phyloP scores from a whole-genome alignment of 2,888 invertebrate genomes.

The Chrysopilus asiliformis region DNA sequence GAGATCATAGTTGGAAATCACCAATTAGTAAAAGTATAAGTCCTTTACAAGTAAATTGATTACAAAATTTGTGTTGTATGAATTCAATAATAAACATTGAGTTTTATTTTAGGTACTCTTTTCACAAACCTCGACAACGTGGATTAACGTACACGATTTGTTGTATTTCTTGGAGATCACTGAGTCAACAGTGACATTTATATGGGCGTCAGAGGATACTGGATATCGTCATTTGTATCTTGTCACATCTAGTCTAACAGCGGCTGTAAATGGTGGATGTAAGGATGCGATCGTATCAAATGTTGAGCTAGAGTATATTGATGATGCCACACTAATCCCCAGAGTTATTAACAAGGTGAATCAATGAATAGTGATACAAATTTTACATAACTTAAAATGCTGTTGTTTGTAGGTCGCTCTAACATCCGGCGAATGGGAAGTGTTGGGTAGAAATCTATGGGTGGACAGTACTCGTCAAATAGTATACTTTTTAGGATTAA shows the following conservation, averaged over 20 bases:
- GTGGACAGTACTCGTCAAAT: slow-evolving; percentile 65
- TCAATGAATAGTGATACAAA: too few species aligned
- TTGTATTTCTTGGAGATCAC: slow-evolving; percentile 58
- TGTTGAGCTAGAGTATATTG: slow-evolving; percentile 21
- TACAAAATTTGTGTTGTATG: neutral
- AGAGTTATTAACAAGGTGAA: slow-evolving; percentile 49
- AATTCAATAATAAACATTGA: neutral
- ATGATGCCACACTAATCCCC: slow-evolving; percentile 37
- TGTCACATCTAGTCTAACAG: slow-evolving; percentile 48
- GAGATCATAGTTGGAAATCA: slow-evolving; percentile 35
- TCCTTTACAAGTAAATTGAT: slow-evolving; percentile 26
- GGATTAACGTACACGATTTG: slow-evolving; percentile 90
- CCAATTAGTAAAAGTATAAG: slow-evolving; percentile 29
- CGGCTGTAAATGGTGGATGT: slow-evolving; percentile 42
- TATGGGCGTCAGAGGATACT: slow-evolving; percentile 89
- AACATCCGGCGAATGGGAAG: slow-evolving; percentile 90
- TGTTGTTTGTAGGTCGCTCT: slow-evolving; percentile 45
- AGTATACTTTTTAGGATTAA: slow-evolving; percentile 82
- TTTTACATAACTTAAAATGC: too few species aligned
- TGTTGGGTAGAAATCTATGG: slow-evolving; percentile 74
- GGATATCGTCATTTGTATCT: slow-evolving; percentile 82
- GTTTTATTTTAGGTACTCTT: slow-evolving; percentile 27
- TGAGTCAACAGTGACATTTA: slow-evolving; percentile 45
- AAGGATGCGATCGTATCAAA: slow-evolving; percentile 17
- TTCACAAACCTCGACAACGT: slow-evolving; percentile 50